Percentiles rank a stretch among this genome's conserved stretches.
Conservation (phyloP, 2,888 invertebrate species). For the Oligia strigilis region DNA sequence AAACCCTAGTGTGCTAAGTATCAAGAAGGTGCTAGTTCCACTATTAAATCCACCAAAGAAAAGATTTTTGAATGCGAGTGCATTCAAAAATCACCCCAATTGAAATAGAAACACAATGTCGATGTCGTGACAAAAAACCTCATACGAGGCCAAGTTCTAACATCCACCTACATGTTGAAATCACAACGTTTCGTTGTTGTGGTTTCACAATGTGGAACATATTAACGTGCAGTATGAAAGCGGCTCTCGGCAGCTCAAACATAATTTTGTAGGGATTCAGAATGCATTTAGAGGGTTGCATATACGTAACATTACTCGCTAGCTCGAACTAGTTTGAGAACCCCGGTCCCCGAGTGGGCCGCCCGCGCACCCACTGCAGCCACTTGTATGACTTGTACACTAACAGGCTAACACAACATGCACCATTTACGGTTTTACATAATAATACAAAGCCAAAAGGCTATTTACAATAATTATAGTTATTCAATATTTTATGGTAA, state of each 20-base stretch:
- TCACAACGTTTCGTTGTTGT: conserved; percentile 25
- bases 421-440: no score
- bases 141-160: conserved; percentile 31
- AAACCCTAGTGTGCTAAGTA: no score
- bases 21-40: no score
- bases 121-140: conserved; percentile 5
- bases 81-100: background rate
- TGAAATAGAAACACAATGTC: conserved; percentile 14
- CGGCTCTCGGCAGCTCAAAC: conserved; percentile 23
- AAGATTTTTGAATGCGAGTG: background rate
- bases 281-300: conserved; percentile 38
- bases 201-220: conserved; percentile 37
- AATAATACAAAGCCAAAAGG: no score
- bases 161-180: conserved; percentile 34
- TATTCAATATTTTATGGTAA: no score
- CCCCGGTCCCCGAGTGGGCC: no score
- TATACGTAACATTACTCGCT: background rate
- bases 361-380: no score
- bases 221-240: conserved; percentile 30
- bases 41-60: background rate
- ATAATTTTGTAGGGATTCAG: conserved; percentile 42
- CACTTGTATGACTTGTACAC: no score
- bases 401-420: no score
- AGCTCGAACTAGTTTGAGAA: no score
- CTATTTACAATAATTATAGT: no score